A percentile compares a stretch with the other conserved stretches of the same genome.
Evolutionary conservation across 2,888 invertebrate species (phyloP).

Genomic region (Oscheius sp.): DNA sequence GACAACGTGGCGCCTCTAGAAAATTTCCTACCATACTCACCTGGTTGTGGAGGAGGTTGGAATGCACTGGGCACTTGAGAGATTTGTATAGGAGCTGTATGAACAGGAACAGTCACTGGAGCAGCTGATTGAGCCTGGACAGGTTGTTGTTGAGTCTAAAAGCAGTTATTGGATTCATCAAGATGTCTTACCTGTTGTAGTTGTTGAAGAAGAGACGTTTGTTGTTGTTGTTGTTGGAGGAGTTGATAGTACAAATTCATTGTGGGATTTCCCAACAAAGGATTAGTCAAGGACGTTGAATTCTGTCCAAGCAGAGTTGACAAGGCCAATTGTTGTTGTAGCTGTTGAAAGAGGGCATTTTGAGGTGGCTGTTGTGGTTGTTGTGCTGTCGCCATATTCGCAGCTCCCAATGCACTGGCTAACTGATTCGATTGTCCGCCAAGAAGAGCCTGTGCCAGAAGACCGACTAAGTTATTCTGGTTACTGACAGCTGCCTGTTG

Average conservation of each 20-base stretch:
- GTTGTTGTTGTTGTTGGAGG: constrained; percentile 26
- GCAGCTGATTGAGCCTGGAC: constrained; percentile 4
- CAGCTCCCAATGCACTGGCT: background rate
- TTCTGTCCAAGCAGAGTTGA: background rate
- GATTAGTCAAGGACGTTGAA: background rate
- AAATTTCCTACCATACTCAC: background rate
- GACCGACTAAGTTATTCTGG: constrained; percentile 6
- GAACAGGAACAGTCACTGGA: background rate
- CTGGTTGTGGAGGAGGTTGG: constrained; percentile 20
- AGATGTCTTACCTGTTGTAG: constrained; percentile 2
- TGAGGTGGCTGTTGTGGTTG: constrained; percentile 8
- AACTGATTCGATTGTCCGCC: background rate
- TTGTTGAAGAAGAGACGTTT: constrained; percentile 20
- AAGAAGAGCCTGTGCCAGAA: constrained; percentile 12
- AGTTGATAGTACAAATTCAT: constrained; percentile 20
- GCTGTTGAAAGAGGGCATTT: background rate
- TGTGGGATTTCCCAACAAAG: background rate
- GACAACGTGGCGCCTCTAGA: background rate
- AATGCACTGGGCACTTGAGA: constrained; percentile 27
- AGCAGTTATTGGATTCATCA: background rate
- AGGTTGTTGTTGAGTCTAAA: background rate
- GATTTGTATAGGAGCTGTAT: background rate
- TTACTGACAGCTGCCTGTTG: background rate
- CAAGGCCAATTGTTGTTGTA: constrained; percentile 16
- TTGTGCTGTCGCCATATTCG: background rate